These are phyloP conservation scores for Nephrocerus scutellatus DNA, from an alignment of 2,888 invertebrate species.

Conservation along the genomic window DNA sequence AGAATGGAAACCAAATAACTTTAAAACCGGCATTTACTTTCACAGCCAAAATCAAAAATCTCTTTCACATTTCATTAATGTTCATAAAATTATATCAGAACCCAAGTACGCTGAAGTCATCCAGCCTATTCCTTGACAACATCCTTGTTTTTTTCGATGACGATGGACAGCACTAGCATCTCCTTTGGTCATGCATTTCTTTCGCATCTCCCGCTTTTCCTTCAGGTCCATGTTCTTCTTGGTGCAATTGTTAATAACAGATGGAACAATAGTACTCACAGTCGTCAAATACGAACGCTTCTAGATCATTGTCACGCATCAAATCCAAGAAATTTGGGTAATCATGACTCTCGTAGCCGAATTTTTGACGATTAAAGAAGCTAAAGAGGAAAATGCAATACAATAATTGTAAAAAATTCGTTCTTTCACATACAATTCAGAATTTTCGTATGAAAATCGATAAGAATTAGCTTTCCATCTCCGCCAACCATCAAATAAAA, in stretches of 20 bases:
- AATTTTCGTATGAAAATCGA: constrained; percentile 93
- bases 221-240: constrained; percentile 60
- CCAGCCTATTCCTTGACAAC: constrained; percentile 46
- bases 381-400: constrained; percentile 49
- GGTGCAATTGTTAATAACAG: constrained; percentile 67
- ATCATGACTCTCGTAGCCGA: constrained; percentile 78
- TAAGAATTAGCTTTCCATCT: constrained; percentile 74
- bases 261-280: constrained; percentile 76
- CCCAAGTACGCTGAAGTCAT: too few species aligned
- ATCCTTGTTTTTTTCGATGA: constrained; percentile 68
- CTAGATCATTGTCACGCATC: constrained; percentile 72
- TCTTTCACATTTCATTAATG: too few species aligned
- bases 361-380: constrained; percentile 83
- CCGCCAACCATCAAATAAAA: constrained; percentile 91
- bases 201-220: constrained; percentile 58
- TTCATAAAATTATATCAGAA: constrained; percentile 34
- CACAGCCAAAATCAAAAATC: too few species aligned
- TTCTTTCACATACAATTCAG: constrained; percentile 70
- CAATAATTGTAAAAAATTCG: too few species aligned
- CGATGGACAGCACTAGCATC: constrained; percentile 82
- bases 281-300: constrained; percentile 63
- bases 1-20: too few species aligned
- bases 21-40: too few species aligned
- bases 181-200: constrained; percentile 72
- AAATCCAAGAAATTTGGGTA: constrained; percentile 70